phyloP scores from a whole-genome alignment of 2,797 vertebrate species.

The Picus viridis region DNA sequence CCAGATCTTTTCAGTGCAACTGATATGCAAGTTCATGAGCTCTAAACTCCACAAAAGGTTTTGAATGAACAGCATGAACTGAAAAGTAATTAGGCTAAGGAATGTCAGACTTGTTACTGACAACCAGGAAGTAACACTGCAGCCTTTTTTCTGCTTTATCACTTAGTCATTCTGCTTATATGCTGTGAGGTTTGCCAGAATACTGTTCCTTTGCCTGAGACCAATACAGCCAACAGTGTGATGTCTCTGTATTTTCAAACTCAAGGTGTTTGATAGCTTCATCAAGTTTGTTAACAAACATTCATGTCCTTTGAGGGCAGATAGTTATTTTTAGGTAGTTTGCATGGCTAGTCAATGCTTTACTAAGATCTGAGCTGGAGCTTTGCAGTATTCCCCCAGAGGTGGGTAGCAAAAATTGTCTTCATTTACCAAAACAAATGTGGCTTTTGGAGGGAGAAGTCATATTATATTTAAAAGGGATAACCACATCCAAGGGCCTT shows the following conservation, averaged over 20 bases:
- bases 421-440: conserved; percentile 12
- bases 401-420: not conserved
- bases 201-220: not conserved
- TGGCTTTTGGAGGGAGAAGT: not conserved
- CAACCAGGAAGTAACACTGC: not conserved
- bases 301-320: conserved; percentile 9
- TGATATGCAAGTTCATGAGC: not conserved
- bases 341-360: too few relatives aligned
- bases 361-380: not conserved
- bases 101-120: not conserved
- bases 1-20: not conserved
- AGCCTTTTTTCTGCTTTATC: not conserved
- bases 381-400: not conserved
- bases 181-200: not conserved
- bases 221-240: not conserved
- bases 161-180: not conserved
- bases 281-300: conserved; percentile 12
- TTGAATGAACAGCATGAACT: not conserved
- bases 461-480: not conserved
- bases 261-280: not conserved
- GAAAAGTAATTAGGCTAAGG: not conserved
- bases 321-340: too few relatives aligned
- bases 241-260: not conserved
- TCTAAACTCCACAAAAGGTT: not conserved
- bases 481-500: not conserved